These are phyloP conservation scores for Phaethon lepturus DNA, from an alignment of 2,113 vertebrate genomes.

Conservation along the genomic window DNA sequence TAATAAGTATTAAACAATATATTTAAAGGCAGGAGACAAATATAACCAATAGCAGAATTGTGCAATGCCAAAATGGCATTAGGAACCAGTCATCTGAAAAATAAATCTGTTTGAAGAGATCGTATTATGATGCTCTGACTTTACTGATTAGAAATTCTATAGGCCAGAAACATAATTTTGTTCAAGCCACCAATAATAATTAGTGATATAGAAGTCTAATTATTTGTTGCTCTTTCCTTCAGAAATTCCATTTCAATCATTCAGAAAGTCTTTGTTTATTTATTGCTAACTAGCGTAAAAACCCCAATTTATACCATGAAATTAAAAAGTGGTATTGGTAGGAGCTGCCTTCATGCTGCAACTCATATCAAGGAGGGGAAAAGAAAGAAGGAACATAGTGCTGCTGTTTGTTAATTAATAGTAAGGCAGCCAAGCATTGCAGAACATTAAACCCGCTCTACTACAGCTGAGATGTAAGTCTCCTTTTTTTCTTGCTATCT, in stretches of 20 bases:
- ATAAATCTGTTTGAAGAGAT: slow-evolving; percentile 48
- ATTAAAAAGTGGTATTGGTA: slow-evolving; percentile 72
- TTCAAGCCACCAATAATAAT: slow-evolving; percentile 66
- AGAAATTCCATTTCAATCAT: slow-evolving; percentile 72
- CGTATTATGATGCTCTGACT: slow-evolving; percentile 33
- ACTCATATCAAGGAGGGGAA: slow-evolving; percentile 58
- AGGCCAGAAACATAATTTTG: slow-evolving; percentile 61
- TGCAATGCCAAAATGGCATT: background rate
- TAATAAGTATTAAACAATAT: background rate
- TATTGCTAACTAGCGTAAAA: slow-evolving; percentile 75
- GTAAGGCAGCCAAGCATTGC: slow-evolving; percentile 60
- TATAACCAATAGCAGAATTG: background rate
- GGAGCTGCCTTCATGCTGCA: slow-evolving; percentile 64
- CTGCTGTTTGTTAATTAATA: slow-evolving; percentile 75
- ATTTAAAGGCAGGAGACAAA: slow-evolving; percentile 14
- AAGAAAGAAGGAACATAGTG: slow-evolving; percentile 59
- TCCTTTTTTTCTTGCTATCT: background rate
- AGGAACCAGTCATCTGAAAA: slow-evolving; percentile 35
- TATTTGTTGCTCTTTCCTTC: slow-evolving; percentile 69
- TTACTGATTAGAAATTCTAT: slow-evolving; percentile 59
- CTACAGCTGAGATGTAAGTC: slow-evolving; percentile 10
- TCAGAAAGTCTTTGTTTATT: slow-evolving; percentile 70
- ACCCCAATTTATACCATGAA: slow-evolving; percentile 74
- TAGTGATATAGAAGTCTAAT: slow-evolving; percentile 69
- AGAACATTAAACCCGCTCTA: slow-evolving; percentile 20